A percentile compares a stretch with the other conserved stretches of the same genome.
These are phyloP conservation scores for Numenius phaeopus DNA, from an alignment of 2,797 vertebrate species.

Conservation along the genomic window DNA sequence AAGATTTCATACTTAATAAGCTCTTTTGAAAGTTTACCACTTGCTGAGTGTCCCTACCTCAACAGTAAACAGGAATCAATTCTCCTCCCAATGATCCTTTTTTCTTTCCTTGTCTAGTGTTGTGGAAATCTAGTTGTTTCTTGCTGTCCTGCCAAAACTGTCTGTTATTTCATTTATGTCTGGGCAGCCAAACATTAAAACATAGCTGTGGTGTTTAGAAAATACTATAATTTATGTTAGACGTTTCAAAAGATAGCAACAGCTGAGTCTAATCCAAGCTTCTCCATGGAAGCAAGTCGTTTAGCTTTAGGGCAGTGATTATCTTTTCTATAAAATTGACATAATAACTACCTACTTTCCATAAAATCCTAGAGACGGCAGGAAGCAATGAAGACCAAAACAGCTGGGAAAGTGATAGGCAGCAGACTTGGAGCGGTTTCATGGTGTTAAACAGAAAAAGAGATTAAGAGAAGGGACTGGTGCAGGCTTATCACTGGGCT, in stretches of 20 bases:
- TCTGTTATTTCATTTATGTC: background rate
- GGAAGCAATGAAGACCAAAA: background rate
- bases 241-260: background rate
- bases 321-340: background rate
- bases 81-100: fast-evolving
- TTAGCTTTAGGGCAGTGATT: background rate
- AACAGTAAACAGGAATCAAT: background rate
- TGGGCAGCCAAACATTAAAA: background rate
- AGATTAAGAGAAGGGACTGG: background rate
- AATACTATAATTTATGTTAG: background rate
- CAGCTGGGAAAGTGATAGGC: background rate
- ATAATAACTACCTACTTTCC: background rate
- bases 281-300: background rate
- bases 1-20: background rate
- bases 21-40: background rate
- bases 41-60: background rate
- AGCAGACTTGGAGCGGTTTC: background rate
- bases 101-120: background rate
- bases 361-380: background rate
- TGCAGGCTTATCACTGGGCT: background rate
- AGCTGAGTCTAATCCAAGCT: background rate
- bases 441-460: background rate
- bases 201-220: background rate
- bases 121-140: background rate
- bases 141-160: background rate